These are phyloP conservation scores for Agrotis clavis DNA, from an alignment of 2,888 invertebrate species.

Conservation along the genomic window DNA sequence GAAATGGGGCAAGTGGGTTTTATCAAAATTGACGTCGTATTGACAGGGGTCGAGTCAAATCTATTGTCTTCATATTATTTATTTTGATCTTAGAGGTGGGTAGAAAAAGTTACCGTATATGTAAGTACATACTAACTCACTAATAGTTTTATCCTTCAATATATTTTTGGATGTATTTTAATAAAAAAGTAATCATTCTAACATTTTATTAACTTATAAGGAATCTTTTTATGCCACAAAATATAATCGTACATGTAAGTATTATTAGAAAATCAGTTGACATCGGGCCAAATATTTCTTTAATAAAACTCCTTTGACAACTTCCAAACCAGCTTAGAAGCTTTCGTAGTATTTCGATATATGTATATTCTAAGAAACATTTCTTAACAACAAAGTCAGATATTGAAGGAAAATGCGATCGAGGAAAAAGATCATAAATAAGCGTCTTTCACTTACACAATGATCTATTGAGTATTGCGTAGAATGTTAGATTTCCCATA, in stretches of 20 bases:
- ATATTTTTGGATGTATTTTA: too few relatives aligned
- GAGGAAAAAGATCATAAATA: constrained; percentile 51
- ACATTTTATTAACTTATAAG: too few relatives aligned
- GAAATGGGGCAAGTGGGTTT: constrained; percentile 58
- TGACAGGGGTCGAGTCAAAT: constrained; percentile 54
- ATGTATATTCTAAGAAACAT: constrained; percentile 27
- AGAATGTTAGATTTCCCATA: constrained; percentile 55
- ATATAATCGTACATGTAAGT: too few relatives aligned
- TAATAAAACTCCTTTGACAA: neutral
- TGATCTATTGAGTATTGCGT: constrained; percentile 58
- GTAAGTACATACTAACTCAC: neutral
- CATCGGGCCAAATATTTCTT: neutral
- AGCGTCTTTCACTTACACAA: constrained; percentile 53
- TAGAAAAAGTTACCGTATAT: neutral
- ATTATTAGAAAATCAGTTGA: too few relatives aligned
- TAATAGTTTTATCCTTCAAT: too few relatives aligned
- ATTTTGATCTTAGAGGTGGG: constrained; percentile 22
- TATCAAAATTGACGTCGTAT: constrained; percentile 55
- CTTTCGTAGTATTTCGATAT: constrained; percentile 20
- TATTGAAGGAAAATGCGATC: constrained; percentile 45
- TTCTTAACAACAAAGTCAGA: constrained; percentile 23
- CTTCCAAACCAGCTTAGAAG: constrained; percentile 12
- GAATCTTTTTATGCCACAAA: too few relatives aligned
- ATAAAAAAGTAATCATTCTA: too few relatives aligned
- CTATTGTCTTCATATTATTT: constrained; percentile 32